Evolutionary conservation across 2,113 vertebrate genomes (phyloP).

Genomic region (Neolamprologus caudopunctatus): DNA sequence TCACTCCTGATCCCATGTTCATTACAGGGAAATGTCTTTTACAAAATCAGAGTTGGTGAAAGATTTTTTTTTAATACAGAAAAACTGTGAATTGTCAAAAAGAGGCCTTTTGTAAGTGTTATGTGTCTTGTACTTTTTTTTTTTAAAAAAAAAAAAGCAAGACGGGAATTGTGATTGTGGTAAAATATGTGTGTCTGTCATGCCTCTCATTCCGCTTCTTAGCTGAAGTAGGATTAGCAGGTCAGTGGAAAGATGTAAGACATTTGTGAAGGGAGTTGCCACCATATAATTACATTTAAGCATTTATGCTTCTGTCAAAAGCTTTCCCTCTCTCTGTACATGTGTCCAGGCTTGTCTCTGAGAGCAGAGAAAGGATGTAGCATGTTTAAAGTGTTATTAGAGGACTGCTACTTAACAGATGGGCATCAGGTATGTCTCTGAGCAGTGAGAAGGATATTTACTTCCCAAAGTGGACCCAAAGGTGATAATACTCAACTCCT

Average conservation of each 20-base stretch:
- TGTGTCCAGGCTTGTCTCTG: neutral
- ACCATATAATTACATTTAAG: neutral
- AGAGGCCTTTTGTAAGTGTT: neutral
- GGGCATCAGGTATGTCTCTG: neutral
- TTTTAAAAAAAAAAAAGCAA: neutral
- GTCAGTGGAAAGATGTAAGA: slow-evolving; percentile 9
- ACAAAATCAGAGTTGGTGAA: neutral
- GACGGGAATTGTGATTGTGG: neutral
- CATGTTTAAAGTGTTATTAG: neutral
- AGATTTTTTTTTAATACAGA: neutral
- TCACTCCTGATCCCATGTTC: neutral
- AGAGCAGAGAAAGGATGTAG: neutral
- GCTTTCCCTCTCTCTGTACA: neutral
- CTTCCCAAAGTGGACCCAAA: neutral
- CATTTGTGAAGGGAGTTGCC: neutral
- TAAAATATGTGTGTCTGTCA: neutral
- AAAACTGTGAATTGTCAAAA: neutral
- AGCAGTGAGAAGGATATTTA: neutral
- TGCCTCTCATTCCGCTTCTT: neutral
- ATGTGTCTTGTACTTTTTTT: neutral
- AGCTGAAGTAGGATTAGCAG: neutral
- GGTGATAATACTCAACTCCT: neutral
- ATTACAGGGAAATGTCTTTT: neutral
- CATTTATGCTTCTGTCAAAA: neutral
- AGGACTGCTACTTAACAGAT: neutral